Conservation (phyloP, 2,113 vertebrate species). For the Pseudonaja textilis region DNA sequence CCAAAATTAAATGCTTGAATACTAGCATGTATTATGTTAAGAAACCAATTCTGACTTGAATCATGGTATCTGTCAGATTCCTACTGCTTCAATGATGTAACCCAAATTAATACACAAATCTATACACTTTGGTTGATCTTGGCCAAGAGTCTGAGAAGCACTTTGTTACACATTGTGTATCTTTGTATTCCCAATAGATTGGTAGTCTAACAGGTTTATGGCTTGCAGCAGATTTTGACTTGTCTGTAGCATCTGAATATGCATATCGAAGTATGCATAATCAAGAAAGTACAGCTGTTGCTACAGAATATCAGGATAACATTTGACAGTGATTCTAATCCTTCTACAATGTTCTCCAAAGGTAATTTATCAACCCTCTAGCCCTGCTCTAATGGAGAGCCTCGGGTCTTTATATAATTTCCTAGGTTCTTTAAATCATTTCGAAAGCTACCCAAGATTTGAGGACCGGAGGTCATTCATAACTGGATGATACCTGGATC, state of each 20-base stretch:
- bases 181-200: rapidly evolving
- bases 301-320: neutral
- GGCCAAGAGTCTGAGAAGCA: neutral
- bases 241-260: neutral
- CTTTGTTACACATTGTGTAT: neutral
- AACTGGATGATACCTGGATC: neutral
- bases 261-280: neutral
- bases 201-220: neutral
- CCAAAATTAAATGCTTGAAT: neutral
- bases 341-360: neutral
- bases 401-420: neutral
- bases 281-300: neutral
- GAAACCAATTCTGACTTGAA: constrained; percentile 7
- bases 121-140: neutral
- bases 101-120: constrained; percentile 23
- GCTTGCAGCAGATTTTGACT: neutral
- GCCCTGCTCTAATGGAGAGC: neutral
- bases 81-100: constrained; percentile 24
- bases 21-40: constrained; percentile 2
- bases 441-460: neutral
- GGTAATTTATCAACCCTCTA: neutral
- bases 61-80: constrained; percentile 1
- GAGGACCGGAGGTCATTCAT: neutral
- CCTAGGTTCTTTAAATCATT: neutral
- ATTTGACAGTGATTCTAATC: neutral